Conservation (phyloP, 2,113 vertebrate genomes). For the Apaloderma vittatum region DNA sequence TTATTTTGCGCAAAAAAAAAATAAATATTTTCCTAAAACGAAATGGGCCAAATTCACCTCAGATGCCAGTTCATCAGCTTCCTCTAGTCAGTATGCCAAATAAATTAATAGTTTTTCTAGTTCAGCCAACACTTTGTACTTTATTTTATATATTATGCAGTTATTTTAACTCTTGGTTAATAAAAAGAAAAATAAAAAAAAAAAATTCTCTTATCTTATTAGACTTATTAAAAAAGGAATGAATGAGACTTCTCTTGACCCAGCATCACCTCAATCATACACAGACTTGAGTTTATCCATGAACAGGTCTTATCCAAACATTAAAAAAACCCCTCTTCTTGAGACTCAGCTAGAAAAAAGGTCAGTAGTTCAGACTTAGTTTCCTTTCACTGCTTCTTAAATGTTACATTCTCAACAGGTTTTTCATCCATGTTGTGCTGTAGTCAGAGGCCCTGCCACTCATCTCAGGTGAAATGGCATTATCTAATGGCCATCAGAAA, state of each 20-base stretch:
- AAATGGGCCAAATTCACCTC: slow-evolving; percentile 28
- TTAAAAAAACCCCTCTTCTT: neutral
- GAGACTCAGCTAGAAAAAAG: neutral
- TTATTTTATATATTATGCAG: neutral
- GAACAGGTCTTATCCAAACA: neutral
- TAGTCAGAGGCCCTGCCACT: neutral
- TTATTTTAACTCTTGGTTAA: neutral
- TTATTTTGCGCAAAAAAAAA: neutral
- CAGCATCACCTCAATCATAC: neutral
- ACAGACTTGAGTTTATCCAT: neutral
- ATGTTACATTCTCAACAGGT: neutral
- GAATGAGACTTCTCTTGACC: neutral
- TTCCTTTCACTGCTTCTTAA: neutral
- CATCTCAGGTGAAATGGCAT: slow-evolving; percentile 19
- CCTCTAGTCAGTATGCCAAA: slow-evolving; percentile 30
- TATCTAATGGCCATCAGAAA: slow-evolving; percentile 33
- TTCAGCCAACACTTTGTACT: slow-evolving; percentile 22
- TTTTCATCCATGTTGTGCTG: neutral
- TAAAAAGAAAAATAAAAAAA: neutral
- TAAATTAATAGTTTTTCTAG: slow-evolving; percentile 47
- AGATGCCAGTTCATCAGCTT: neutral
- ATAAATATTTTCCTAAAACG: slow-evolving; percentile 22
- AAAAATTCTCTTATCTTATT: neutral
- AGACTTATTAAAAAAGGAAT: neutral
- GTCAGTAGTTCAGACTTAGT: neutral